phyloP scores from a whole-genome alignment of 2,888 invertebrate genomes.

The Podabrus alpinus region DNA sequence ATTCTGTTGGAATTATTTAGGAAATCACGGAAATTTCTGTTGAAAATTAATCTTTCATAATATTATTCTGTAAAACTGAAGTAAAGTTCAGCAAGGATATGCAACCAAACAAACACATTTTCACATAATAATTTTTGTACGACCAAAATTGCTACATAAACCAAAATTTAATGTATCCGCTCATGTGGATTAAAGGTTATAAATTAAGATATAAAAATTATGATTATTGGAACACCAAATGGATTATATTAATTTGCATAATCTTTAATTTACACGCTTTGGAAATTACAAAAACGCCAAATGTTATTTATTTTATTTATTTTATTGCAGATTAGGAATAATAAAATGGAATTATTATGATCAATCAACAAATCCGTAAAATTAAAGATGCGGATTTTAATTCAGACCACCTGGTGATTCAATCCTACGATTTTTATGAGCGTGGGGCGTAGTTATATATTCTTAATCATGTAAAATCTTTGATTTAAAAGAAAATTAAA shows the following conservation, averaged over 20 bases:
- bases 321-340: neutral
- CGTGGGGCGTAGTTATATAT: neutral
- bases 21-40: neutral
- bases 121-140: neutral
- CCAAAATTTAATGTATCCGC: neutral
- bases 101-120: neutral
- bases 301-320: neutral
- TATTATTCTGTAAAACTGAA: neutral
- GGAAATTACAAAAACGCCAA: neutral
- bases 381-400: neutral
- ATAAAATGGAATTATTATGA: neutral
- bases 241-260: neutral
- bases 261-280: neutral
- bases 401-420: neutral
- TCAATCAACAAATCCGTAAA: neutral
- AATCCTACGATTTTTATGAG: neutral
- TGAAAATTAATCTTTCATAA: neutral
- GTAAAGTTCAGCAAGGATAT: neutral
- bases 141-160: neutral
- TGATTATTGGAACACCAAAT: neutral
- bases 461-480: neutral
- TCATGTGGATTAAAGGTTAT: neutral
- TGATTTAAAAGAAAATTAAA: neutral
- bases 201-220: neutral
- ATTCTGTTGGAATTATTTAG: too few species aligned